These are phyloP conservation scores for Myotis planiceps DNA, from an alignment of 2,797 vertebrate species.

Conservation along the genomic window DNA sequence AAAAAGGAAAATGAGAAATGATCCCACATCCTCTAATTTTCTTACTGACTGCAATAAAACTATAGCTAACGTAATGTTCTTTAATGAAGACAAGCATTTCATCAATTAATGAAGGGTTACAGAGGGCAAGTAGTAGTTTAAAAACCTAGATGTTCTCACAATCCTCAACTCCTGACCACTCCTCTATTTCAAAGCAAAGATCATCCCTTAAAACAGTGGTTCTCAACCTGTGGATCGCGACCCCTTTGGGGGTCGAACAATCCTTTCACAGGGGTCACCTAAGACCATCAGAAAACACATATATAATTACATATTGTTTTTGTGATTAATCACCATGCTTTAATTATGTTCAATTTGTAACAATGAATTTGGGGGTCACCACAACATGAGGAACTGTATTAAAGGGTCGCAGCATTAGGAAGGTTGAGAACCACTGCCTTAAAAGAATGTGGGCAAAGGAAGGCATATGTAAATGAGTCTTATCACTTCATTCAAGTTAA, in stretches of 20 bases:
- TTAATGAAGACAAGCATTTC: conserved; percentile 5
- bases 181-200: conserved; percentile 19
- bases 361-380: too few relatives aligned
- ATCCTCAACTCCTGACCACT: not conserved
- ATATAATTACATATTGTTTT: too few relatives aligned
- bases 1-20: not conserved
- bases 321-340: too few relatives aligned
- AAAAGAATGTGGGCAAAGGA: not conserved
- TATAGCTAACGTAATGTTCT: not conserved
- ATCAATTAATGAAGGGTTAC: conserved; percentile 28
- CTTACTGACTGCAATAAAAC: not conserved
- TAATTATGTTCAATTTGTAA: too few relatives aligned
- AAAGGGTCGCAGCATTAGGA: too few relatives aligned
- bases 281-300: too few relatives aligned
- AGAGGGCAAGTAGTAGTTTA: not conserved
- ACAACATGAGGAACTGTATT: too few relatives aligned
- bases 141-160: not conserved
- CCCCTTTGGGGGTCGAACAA: too few relatives aligned
- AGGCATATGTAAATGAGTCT: not conserved
- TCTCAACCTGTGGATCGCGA: too few relatives aligned
- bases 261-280: too few relatives aligned
- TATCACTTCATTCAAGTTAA: not conserved
- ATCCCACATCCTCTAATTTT: not conserved
- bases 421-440: not conserved
- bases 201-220: not conserved